A percentile compares a stretch with the other conserved stretches of the same genome.
phyloP scores from a whole-genome alignment of 2,113 vertebrate genomes.

The Sylvia atricapilla region DNA sequence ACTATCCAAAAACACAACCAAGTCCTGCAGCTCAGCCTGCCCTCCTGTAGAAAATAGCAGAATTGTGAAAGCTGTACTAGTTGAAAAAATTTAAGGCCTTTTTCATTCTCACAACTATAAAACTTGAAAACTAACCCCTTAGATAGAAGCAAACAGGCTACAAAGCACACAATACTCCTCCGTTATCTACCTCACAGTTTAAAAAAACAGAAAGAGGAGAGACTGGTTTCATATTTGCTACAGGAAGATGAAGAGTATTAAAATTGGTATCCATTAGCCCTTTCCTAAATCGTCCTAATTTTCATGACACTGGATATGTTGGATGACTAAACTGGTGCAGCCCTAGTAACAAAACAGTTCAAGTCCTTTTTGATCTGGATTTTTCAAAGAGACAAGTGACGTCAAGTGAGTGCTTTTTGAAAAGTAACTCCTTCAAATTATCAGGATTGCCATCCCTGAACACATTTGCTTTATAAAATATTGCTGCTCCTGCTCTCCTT shows the following conservation, averaged over 20 bases:
- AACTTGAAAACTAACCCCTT: not conserved
- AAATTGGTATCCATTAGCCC: conserved; percentile 31
- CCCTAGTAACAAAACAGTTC: not conserved
- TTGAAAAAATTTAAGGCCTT: conserved; percentile 35
- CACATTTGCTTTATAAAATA: not conserved
- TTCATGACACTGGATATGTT: not conserved
- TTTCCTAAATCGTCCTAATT: conserved; percentile 14
- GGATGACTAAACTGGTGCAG: not conserved
- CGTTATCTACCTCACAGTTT: not conserved
- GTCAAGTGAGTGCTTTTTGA: not conserved
- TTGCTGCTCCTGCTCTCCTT: not conserved
- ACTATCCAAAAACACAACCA: not conserved
- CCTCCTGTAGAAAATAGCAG: not conserved
- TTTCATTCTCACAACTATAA: conserved; percentile 5
- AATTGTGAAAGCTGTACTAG: conserved; percentile 1
- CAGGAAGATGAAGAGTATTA: not conserved
- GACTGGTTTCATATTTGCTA: not conserved
- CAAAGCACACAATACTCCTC: not conserved
- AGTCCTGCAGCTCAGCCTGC: not conserved
- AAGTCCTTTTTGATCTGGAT: not conserved
- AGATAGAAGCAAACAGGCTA: not conserved
- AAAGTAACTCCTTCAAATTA: not conserved
- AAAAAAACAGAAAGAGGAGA: not conserved
- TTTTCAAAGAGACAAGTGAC: not conserved
- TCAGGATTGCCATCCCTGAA: not conserved